Evolutionary conservation across 2,797 vertebrate genomes (phyloP).

Genomic region (Tachyglossus aculeatus): DNA sequence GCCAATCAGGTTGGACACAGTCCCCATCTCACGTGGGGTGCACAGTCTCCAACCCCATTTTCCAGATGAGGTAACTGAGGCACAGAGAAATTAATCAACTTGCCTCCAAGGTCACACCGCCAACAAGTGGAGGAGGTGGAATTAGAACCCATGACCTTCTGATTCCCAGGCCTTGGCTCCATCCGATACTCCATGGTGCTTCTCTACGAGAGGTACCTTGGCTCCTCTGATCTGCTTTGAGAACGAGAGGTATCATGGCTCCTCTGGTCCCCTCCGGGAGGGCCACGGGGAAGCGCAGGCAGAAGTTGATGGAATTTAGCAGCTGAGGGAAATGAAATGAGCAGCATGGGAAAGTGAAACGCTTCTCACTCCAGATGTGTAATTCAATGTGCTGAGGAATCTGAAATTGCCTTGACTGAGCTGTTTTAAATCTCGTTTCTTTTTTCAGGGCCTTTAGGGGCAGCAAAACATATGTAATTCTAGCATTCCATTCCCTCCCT

Average conservation of each 20-base stretch:
- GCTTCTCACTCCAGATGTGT: slow-evolving; percentile 17
- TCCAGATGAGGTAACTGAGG: too few relatives aligned
- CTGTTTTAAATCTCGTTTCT: slow-evolving; percentile 33
- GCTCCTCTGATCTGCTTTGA: slow-evolving; percentile 25
- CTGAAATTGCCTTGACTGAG: slow-evolving; percentile 33
- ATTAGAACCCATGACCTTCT: too few relatives aligned
- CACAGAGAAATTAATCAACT: too few relatives aligned
- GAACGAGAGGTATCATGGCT: slow-evolving; percentile 32
- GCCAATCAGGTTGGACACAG: too few relatives aligned
- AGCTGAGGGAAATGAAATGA: slow-evolving; percentile 48
- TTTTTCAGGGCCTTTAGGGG: slow-evolving; percentile 49
- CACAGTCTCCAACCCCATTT: too few relatives aligned
- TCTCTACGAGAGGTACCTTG: too few relatives aligned
- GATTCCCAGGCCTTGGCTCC: too few relatives aligned
- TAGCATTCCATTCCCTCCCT: slow-evolving; percentile 53
- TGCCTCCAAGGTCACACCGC: too few relatives aligned
- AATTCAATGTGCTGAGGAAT: slow-evolving; percentile 29
- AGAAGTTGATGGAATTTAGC: slow-evolving; percentile 44
- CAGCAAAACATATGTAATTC: slow-evolving; percentile 39
- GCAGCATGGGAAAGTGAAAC: slow-evolving; percentile 54
- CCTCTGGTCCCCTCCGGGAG: slow-evolving; percentile 49
- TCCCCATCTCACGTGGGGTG: too few relatives aligned
- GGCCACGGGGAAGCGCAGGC: slow-evolving; percentile 36
- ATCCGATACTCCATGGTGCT: too few relatives aligned
- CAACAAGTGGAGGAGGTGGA: too few relatives aligned